A percentile compares a stretch with the other conserved stretches of the same genome.
Conservation (phyloP, 92 coral and sea anemone genomes). For the Ricordea florida region DNA sequence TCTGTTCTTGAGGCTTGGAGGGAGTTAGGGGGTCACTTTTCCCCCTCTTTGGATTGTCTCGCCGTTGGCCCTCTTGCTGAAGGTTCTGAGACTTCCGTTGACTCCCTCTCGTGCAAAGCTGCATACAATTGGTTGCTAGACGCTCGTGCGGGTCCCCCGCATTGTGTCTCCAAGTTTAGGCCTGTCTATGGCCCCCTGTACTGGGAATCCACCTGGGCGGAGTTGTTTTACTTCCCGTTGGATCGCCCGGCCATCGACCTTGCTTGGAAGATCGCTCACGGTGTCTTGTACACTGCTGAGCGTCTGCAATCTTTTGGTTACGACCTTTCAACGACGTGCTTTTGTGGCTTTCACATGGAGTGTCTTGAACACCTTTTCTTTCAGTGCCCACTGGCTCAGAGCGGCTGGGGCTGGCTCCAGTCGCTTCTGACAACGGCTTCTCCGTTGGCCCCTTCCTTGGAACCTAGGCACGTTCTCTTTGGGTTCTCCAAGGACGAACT, state of each 20-base stretch:
- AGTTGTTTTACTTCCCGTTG: neutral
- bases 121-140: neutral
- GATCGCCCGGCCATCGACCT: neutral
- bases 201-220: slow-evolving; percentile 9
- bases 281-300: slow-evolving; percentile 12
- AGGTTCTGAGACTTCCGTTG: neutral
- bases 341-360: neutral
- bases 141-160: neutral
- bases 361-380: slow-evolving; percentile 1
- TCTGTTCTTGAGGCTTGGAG: slow-evolving; percentile 11
- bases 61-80: neutral
- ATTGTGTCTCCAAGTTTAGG: neutral
- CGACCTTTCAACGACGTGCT: neutral
- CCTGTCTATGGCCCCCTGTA: neutral
- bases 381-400: slow-evolving; percentile 3
- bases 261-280: slow-evolving; percentile 43
- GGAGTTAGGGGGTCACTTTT: neutral
- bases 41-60: neutral
- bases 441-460: neutral
- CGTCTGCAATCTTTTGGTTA: slow-evolving; percentile 12
- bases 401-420: slow-evolving; percentile 5
- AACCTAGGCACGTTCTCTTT: neutral
- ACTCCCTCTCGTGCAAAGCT: neutral
- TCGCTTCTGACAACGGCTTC: neutral
- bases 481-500: slow-evolving; percentile 1